These are phyloP conservation scores for Theodoxus fluviatilis DNA, from an alignment of 2,888 invertebrate species.

Conservation along the genomic window DNA sequence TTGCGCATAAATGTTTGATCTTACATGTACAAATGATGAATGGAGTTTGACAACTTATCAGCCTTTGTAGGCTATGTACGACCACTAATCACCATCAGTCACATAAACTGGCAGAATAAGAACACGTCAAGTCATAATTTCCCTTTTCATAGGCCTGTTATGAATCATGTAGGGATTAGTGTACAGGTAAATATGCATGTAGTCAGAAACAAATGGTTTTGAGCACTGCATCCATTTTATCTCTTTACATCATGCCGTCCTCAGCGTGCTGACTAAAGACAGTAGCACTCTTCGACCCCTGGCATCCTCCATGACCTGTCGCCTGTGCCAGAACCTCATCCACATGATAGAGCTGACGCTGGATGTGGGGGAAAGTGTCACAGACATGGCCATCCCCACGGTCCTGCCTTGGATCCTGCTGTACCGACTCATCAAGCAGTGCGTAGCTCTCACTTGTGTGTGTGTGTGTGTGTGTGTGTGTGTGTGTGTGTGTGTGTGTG, in stretches of 20 bases:
- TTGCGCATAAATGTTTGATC: no score
- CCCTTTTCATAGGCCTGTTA: constrained; percentile 32
- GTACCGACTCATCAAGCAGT: constrained; percentile 77
- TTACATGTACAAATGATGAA: no score
- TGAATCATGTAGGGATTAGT: background rate
- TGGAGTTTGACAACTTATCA: no score
- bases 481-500: constrained; percentile 24
- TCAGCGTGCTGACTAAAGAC: constrained; percentile 43
- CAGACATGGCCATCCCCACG: constrained; percentile 75
- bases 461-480: background rate
- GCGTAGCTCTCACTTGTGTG: constrained; percentile 29
- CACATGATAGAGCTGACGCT: constrained; percentile 81
- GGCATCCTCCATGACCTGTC: constrained; percentile 71
- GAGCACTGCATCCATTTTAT: no score
- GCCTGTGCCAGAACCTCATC: constrained; percentile 78
- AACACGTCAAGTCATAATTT: background rate
- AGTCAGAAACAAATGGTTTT: no score
- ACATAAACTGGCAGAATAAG: no score
- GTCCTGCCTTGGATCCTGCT: constrained; percentile 84
- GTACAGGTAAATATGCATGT: background rate
- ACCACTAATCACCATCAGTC: no score
- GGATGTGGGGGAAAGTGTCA: constrained; percentile 73
- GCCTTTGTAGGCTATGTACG: no score
- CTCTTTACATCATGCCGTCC: constrained; percentile 19
- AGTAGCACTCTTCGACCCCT: constrained; percentile 63